These are phyloP conservation scores for Sebastes vulpes DNA, from an alignment of 2,797 vertebrate species.

Conservation along the genomic window DNA sequence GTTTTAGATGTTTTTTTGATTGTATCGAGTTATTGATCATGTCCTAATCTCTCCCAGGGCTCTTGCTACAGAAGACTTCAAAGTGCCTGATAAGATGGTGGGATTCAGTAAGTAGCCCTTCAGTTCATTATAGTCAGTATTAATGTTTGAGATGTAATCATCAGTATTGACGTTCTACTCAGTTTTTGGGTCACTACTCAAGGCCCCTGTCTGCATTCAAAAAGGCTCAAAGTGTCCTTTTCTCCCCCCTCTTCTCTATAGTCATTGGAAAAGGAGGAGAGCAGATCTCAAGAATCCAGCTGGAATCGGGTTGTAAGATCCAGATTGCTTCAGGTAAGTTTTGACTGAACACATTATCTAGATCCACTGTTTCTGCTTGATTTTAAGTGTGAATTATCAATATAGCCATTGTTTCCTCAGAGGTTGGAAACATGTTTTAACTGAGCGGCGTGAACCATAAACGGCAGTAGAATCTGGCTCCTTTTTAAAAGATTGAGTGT, in stretches of 20 bases:
- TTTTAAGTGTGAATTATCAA: neutral
- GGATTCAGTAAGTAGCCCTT: constrained; percentile 96
- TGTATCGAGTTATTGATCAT: constrained; percentile 39
- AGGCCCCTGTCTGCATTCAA: constrained; percentile 21
- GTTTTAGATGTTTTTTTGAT: neutral
- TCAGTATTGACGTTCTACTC: constrained; percentile 45
- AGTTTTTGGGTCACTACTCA: constrained; percentile 48
- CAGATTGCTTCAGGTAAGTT: constrained; percentile 95
- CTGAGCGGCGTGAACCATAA: neutral
- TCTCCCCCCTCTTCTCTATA: constrained; percentile 66
- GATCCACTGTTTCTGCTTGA: neutral
- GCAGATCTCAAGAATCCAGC: constrained; percentile 98
- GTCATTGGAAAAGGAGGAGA: constrained; percentile 99
- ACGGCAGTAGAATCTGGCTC: neutral
- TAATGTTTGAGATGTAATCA: constrained; percentile 44
- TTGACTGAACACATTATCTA: neutral
- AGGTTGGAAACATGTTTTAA: neutral
- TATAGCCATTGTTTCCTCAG: neutral
- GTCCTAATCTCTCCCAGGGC: constrained; percentile 85
- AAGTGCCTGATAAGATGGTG: constrained; percentile 99
- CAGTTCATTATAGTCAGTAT: constrained; percentile 23
- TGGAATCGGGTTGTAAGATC: constrained; percentile 99
- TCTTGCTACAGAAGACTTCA: constrained; percentile 98
- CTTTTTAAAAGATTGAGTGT: neutral
- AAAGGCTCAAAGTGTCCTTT: neutral